Conservation (phyloP, 2,888 invertebrate genomes). For the Polymixis lichenea region DNA sequence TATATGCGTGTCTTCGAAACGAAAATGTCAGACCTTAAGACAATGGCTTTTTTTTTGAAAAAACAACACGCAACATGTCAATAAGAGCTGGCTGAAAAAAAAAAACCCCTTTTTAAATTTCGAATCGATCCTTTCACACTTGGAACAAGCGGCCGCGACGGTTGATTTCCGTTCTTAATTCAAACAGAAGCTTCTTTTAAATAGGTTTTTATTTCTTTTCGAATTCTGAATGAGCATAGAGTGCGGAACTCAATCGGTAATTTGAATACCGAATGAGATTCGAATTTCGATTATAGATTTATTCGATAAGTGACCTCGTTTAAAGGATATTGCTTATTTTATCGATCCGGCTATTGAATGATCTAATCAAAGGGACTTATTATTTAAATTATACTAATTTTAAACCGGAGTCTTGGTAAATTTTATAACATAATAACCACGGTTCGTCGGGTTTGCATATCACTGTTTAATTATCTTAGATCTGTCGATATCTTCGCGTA, state of each 20-base stretch:
- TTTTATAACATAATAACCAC: slow-evolving; percentile 63
- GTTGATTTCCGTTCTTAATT: slow-evolving; percentile 90
- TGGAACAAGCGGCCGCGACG: slow-evolving; percentile 87
- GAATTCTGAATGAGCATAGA: slow-evolving; percentile 78
- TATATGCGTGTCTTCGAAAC: slow-evolving; percentile 64
- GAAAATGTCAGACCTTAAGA: slow-evolving; percentile 72
- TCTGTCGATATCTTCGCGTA: slow-evolving; percentile 69
- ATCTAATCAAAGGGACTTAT: slow-evolving; percentile 76
- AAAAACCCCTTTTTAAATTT: slow-evolving; percentile 82
- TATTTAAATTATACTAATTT: slow-evolving; percentile 68
- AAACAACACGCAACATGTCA: slow-evolving; percentile 84
- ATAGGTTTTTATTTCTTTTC: slow-evolving; percentile 81
- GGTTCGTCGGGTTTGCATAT: slow-evolving; percentile 63
- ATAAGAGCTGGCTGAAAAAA: slow-evolving; percentile 81
- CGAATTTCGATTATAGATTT: slow-evolving; percentile 89
- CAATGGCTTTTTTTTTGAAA: slow-evolving; percentile 71
- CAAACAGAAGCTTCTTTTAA: slow-evolving; percentile 86
- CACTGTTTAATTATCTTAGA: slow-evolving; percentile 68
- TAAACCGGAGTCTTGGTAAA: slow-evolving; percentile 54
- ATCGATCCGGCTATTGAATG: slow-evolving; percentile 84
- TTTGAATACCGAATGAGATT: slow-evolving; percentile 85
- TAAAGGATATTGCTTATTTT: slow-evolving; percentile 88
- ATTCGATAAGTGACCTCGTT: slow-evolving; percentile 90
- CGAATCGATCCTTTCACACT: slow-evolving; percentile 90
- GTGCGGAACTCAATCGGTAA: slow-evolving; percentile 86